These are phyloP conservation scores for Cyclina sinensis DNA, from an alignment of 1,140 invertebrate genomes.

Conservation along the genomic window DNA sequence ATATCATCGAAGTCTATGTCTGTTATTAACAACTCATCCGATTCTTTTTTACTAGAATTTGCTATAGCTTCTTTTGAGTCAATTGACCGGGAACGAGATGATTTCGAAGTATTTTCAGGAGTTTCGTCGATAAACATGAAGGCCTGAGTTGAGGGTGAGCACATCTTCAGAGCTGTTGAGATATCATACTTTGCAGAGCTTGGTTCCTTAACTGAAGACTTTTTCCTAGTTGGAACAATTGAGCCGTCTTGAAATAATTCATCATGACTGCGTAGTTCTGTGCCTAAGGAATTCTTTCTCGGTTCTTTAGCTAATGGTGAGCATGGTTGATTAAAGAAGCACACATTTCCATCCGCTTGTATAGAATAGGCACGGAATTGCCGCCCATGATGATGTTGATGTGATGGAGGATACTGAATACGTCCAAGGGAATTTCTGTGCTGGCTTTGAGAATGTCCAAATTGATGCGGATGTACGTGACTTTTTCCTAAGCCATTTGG, in stretches of 20 bases:
- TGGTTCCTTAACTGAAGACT: not conserved
- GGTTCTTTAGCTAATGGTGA: slow-evolving; percentile 51
- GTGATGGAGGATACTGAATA: slow-evolving; percentile 7
- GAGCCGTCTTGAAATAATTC: not conserved
- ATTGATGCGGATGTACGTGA: slow-evolving; percentile 43
- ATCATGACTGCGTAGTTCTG: not conserved
- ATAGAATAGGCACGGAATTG: slow-evolving; percentile 49
- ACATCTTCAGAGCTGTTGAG: not conserved
- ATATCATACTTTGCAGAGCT: not conserved
- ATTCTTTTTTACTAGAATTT: not conserved
- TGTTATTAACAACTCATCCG: slow-evolving; percentile 36
- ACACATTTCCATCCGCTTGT: slow-evolving; percentile 39
- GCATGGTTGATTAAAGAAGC: slow-evolving; percentile 56
- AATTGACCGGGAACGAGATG: not conserved
- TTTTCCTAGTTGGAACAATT: not conserved
- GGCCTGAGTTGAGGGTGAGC: not conserved
- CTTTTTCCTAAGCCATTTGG: slow-evolving; percentile 16
- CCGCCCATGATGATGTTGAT: slow-evolving; percentile 12
- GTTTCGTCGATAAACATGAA: slow-evolving; percentile 41
- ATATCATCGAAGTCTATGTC: slow-evolving; percentile 57
- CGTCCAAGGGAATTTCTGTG: slow-evolving; percentile 30
- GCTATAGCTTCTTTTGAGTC: not conserved
- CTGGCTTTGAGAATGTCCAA: not conserved
- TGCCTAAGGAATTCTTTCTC: not conserved
- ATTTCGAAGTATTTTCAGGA: not conserved